Evolutionary conservation across 2,888 invertebrate genomes (phyloP), one percentile per base, ranked within the genome.

Genomic region (Drosophila birchii): DNA sequence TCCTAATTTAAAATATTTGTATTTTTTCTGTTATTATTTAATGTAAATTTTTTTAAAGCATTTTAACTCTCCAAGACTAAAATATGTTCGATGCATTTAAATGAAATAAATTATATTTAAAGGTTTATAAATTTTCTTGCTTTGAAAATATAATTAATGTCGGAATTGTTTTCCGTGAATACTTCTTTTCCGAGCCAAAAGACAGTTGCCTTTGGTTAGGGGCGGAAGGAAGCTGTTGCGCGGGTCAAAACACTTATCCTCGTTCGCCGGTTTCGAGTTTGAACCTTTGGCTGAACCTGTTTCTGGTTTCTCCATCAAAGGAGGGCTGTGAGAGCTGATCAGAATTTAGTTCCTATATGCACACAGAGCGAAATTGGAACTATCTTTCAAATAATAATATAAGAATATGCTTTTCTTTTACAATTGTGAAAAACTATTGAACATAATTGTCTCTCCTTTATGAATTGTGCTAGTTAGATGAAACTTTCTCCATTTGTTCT

Each of bases 241-340:
- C 79, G 69, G 76, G 78, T 78, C 74, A 77, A 85, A 76, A 87
- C 78, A 87, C 85, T 84, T 84, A 82, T 75, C 57, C 57, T 41
- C 64, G 67, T 55, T 55, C n/a, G 60, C 41, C 54, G 55, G 54
- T 49, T 63, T 34, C 56, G 56, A 76, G 26, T 62, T 68, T 59
- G 59, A 70, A 45, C 67, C 75, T 59, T 54, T 16, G 34, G 23
- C 8, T 43, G 39, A 74, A 87, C 83, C 79, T 72, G 87, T 81
- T 87, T 49, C 41, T 8, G 38, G 29, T 69, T 11, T 43, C 44
- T 32, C 16, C 23, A n/a, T 29, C 16, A 8, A 38, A 20, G 55
- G 63, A 38, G 51, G 38, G 23, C 62, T 49, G 29, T 23, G 20
- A 51, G 44, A 62, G 62, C 45, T 45, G 59, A 60, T 76, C 71